Conservation (phyloP, 2,797 vertebrate species). For the Amniataba percoides region DNA sequence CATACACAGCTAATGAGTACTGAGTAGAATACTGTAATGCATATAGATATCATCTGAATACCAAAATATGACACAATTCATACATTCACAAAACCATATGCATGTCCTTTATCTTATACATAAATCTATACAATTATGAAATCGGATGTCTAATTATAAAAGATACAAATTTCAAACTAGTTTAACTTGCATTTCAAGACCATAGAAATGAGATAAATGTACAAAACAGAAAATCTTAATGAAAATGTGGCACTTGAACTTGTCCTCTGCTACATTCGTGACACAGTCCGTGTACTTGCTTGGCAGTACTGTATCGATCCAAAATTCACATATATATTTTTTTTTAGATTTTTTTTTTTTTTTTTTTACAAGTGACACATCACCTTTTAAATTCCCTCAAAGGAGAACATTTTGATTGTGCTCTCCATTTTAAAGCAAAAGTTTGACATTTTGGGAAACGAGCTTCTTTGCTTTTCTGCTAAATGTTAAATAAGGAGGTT, state of each 20-base stretch:
- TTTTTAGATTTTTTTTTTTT: neutral
- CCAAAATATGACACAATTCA: constrained; percentile 71
- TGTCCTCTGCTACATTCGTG: constrained; percentile 76
- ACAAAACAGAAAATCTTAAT: constrained; percentile 60
- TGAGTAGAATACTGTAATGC: constrained; percentile 61
- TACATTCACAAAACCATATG: constrained; percentile 77
- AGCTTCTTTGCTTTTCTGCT: neutral
- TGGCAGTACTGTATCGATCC: constrained; percentile 51
- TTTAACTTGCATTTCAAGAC: constrained; percentile 68
- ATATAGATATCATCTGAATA: constrained; percentile 63
- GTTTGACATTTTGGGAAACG: constrained; percentile 14
- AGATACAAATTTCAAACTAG: constrained; percentile 64
- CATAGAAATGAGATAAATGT: constrained; percentile 69
- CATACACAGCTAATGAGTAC: constrained; percentile 54
- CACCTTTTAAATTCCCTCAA: neutral
- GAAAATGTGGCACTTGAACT: constrained; percentile 78
- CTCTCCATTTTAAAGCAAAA: neutral
- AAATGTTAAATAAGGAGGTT: neutral
- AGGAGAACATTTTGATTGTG: neutral
- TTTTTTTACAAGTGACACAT: neutral
- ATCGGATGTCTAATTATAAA: constrained; percentile 68
- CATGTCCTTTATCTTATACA: constrained; percentile 50
- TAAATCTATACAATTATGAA: constrained; percentile 60
- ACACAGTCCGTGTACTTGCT: constrained; percentile 52
- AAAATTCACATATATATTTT: constrained; percentile 38